Evolutionary conservation across 1,140 invertebrate genomes (phyloP).

Genomic region (Cyclina sinensis): DNA sequence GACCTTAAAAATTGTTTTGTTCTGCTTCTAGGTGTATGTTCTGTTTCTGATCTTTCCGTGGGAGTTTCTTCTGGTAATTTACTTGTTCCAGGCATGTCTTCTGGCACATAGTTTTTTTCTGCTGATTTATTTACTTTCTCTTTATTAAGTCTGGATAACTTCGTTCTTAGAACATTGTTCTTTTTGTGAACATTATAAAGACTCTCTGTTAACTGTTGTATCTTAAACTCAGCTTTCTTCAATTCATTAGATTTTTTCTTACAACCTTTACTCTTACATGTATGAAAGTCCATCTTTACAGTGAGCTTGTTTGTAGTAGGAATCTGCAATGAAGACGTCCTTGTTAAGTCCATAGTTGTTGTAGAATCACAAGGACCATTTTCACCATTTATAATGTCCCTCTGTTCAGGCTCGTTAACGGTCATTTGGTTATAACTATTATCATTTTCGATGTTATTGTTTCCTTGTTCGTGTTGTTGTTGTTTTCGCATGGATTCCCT

Average conservation of each 20-base stretch:
- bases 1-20: neutral
- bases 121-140: neutral
- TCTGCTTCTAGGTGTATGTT: neutral
- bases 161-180: neutral
- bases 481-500: too few relatives aligned
- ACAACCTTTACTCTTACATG: neutral
- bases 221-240: neutral
- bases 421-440: too few relatives aligned
- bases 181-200: neutral
- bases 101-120: neutral
- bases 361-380: too few relatives aligned
- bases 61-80: neutral
- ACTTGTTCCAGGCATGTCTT: neutral
- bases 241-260: neutral
- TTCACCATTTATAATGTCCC: too few relatives aligned
- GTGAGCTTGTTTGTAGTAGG: too few relatives aligned
- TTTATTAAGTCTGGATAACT: neutral
- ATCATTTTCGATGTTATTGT: too few relatives aligned
- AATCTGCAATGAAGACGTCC: too few relatives aligned
- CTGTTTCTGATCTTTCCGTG: neutral
- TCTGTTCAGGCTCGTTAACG: too few relatives aligned
- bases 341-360: too few relatives aligned
- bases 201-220: neutral
- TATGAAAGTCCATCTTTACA: too few relatives aligned
- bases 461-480: too few relatives aligned